These are phyloP conservation scores for Scotopteryx bipunctaria DNA, from an alignment of 2,888 invertebrate genomes.

Conservation along the genomic window DNA sequence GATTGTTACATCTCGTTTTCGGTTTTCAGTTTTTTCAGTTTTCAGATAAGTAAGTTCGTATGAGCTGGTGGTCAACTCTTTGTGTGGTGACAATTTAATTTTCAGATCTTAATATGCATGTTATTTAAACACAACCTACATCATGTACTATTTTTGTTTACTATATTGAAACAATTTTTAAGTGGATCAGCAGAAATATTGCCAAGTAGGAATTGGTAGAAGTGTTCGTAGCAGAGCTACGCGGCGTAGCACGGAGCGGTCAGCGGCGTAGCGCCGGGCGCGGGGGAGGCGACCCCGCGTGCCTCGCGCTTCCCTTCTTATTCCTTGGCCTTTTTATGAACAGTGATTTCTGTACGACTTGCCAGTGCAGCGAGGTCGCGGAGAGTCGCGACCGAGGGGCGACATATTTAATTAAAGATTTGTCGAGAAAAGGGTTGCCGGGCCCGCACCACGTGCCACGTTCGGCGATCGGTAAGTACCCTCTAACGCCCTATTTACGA, in stretches of 20 bases:
- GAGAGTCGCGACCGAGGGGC: conserved; percentile 32
- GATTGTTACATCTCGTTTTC: too few relatives aligned
- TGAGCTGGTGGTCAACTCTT: too few relatives aligned
- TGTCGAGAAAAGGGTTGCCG: conserved; percentile 42
- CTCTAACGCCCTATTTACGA: conserved; percentile 17
- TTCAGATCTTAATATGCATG: too few relatives aligned
- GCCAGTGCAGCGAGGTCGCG: conserved; percentile 43
- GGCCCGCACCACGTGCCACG: conserved; percentile 7
- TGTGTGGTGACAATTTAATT: too few relatives aligned
- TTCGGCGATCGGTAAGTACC: conserved; percentile 21
- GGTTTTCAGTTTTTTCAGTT: too few relatives aligned
- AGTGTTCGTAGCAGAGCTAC: conserved; percentile 26
- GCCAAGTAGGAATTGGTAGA: neutral
- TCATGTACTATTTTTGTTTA: too few relatives aligned
- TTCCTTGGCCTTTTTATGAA: conserved; percentile 53
- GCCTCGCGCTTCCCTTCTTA: conserved; percentile 43
- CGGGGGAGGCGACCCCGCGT: conserved; percentile 35
- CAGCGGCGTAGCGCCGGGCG: conserved; percentile 21
- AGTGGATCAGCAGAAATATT: too few relatives aligned
- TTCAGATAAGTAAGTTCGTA: too few relatives aligned
- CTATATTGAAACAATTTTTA: too few relatives aligned
- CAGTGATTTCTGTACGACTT: conserved; percentile 61
- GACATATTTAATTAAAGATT: conserved; percentile 54
- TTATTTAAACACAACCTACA: too few relatives aligned
- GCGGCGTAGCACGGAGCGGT: conserved; percentile 25